Evolutionary conservation across 2,888 invertebrate species (phyloP).

Genomic region (Drosophila anceps): DNA sequence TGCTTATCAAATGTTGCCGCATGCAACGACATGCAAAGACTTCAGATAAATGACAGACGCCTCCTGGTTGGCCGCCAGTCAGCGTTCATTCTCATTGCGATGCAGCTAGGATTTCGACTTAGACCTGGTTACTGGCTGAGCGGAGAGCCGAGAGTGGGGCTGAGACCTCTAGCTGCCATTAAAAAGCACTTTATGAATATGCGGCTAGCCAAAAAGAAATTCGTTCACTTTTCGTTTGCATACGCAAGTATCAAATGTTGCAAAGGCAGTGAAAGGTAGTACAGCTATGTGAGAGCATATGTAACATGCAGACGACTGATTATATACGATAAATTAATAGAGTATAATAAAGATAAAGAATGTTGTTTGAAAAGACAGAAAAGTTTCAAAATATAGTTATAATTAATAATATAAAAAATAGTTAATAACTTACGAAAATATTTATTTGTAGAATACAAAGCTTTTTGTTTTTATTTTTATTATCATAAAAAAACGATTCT

Average conservation of each 20-base stretch:
- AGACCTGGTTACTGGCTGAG: slow-evolving; percentile 21
- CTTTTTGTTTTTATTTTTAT: no score
- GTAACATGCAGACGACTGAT: neutral
- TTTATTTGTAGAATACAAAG: no score
- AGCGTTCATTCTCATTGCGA: slow-evolving; percentile 36
- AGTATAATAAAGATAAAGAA: no score
- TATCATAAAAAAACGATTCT: no score
- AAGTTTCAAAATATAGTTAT: no score
- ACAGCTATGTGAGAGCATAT: neutral
- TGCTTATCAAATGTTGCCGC: slow-evolving; percentile 67
- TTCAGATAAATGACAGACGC: slow-evolving; percentile 53
- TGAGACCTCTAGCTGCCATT: slow-evolving; percentile 52
- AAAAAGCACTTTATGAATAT: slow-evolving; percentile 71
- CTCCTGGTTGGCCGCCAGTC: slow-evolving; percentile 54
- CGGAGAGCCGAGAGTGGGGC: neutral
- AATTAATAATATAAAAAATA: no score
- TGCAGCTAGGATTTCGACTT: slow-evolving; percentile 25
- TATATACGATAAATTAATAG: no score
- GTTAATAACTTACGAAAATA: no score
- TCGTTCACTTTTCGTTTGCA: slow-evolving; percentile 35
- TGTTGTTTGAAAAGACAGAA: no score
- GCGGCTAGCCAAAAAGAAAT: slow-evolving; percentile 46
- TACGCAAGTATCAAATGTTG: slow-evolving; percentile 21
- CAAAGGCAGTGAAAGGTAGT: neutral
- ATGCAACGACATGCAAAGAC: slow-evolving; percentile 59